Conservation (phyloP, 2,797 vertebrate species). For the Melanitta fusca region DNA sequence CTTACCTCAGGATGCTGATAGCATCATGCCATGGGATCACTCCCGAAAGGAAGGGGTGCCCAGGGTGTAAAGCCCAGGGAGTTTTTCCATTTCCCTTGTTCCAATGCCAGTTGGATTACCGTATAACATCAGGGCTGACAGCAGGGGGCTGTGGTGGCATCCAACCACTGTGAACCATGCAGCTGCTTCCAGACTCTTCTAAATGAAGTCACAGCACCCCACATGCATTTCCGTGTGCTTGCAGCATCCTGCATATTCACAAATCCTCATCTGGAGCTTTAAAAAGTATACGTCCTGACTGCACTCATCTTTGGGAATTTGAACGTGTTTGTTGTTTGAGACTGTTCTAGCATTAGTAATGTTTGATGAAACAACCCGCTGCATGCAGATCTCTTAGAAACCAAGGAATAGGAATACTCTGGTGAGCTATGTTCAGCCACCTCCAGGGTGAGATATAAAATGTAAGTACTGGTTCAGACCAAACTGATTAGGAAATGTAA, state of each 20-base stretch:
- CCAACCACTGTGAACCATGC: not conserved
- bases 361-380: not conserved
- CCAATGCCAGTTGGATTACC: not conserved
- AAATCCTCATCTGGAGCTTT: not conserved
- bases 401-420: not conserved
- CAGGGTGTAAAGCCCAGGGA: not conserved
- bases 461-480: not conserved
- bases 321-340: not conserved
- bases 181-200: not conserved
- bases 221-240: accelerated
- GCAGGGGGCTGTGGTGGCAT: not conserved
- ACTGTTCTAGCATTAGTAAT: not conserved
- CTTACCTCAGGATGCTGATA: not conserved
- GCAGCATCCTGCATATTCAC: accelerated
- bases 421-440: not conserved
- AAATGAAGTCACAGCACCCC: not conserved
- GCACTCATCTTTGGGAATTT: not conserved
- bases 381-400: not conserved
- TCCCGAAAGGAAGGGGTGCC: not conserved
- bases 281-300: not conserved
- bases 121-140: not conserved
- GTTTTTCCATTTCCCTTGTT: not conserved
- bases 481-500: not conserved
- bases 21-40: not conserved
- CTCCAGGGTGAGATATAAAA: not conserved